Evolutionary conservation across 2,888 invertebrate genomes (phyloP).

Genomic region (Rhagonycha lutea): DNA sequence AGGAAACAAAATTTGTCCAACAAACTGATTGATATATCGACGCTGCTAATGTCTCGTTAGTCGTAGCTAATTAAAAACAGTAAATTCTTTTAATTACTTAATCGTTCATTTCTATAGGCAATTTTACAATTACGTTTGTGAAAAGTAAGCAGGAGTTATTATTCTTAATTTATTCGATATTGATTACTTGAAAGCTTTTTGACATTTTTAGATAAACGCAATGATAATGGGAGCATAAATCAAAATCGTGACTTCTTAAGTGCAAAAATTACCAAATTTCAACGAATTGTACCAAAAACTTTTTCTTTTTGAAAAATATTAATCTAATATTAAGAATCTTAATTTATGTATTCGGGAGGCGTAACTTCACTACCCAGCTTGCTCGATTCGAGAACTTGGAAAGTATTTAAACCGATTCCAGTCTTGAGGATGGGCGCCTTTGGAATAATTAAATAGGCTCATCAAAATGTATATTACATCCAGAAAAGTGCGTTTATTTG

Average conservation of each 20-base stretch:
- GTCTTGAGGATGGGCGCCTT: background rate
- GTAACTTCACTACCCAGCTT: background rate
- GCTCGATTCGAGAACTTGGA: background rate
- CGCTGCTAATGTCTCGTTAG: background rate
- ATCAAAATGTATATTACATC: conserved; percentile 7
- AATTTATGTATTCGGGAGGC: conserved; percentile 36
- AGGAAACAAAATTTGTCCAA: background rate
- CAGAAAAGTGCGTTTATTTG: conserved; percentile 34
- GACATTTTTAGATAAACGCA: background rate
- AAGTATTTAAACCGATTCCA: background rate
- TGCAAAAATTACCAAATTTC: background rate
- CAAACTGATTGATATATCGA: background rate
- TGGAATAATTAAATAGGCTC: background rate
- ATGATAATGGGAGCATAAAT: background rate
- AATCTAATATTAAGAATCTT: conserved; percentile 41
- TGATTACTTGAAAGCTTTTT: background rate
- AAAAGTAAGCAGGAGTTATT: background rate
- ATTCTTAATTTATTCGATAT: background rate
- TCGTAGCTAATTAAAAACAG: background rate
- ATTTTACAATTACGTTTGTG: background rate
- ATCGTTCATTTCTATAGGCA: background rate
- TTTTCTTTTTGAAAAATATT: background rate
- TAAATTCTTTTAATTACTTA: background rate
- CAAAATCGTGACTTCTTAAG: background rate
- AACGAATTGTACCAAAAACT: background rate